Evolutionary conservation across 2,113 vertebrate species (phyloP), one percentile per base, ranked within the genome.

Genomic region (Morone saxatilis): DNA sequence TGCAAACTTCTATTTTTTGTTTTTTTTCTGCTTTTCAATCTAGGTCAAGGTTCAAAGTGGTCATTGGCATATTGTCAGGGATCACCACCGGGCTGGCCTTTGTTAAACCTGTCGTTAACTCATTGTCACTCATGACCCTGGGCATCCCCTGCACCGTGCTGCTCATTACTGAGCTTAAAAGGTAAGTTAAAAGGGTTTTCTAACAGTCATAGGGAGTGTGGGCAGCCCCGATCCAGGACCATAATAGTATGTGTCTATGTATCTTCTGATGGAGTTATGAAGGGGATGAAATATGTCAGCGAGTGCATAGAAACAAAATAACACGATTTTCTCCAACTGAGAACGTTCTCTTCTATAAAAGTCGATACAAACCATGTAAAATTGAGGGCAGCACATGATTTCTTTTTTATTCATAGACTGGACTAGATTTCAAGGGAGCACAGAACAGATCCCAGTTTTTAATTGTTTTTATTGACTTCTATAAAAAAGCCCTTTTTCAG

Each of bases 41-140:
- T 80, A 99, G 98, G 91, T 96, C 96, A 10, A 94, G 98, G 89
- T 99, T 99, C 95, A 99, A 99, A 96, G 95, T 96, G 76, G 97
- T 97, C 10, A 96, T 99, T 4, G 97, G 96, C 43, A 93, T 99
- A 74, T 92, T 99, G 66, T 99, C 98, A 45, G 97, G 97, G 25
- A 94, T 99, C 82, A 97, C 97, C 43, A 99, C 98, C 0, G 96
- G 96, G 20, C 93, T 99, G 41, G 98, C 97, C 0, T 99, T 99
- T 74, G 96, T 99, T 59, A 99, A 99, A 71, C 98, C 98, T 0
- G 96, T 97, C 31, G 96, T 99, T 91, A 99, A 99, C 93, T 98
- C 96, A 31, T 96, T 99, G 92, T 98, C 98, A 0, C 93, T 99
- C 47, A 99, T 99, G 98, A 97, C 95, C 0, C 91, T 99, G 72